Conservation (phyloP, 2,113 vertebrate genomes). For the Corythaixoides concolor region DNA sequence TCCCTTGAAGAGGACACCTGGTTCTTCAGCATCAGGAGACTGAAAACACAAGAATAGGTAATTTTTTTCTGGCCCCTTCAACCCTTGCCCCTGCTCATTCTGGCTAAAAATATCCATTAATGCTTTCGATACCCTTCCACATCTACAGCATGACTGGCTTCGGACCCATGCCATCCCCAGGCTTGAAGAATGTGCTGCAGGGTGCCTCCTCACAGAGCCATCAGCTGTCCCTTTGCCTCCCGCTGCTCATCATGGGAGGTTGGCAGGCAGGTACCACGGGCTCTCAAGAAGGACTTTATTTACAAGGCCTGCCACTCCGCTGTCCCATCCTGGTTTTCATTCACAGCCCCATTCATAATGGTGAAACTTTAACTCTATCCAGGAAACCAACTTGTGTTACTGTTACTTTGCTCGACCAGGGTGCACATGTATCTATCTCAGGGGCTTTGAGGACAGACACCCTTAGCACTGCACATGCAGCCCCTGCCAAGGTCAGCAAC, state of each 20-base stretch:
- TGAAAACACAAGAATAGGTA: not conserved
- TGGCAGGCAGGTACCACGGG: not conserved
- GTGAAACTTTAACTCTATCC: constrained; percentile 14
- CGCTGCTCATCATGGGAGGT: not conserved
- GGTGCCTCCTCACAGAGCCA: not conserved
- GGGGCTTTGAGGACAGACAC: not conserved
- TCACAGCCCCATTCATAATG: not conserved
- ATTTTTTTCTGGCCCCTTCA: not conserved
- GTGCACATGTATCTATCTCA: not conserved
- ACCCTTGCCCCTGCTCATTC: not conserved
- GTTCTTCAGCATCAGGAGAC: not conserved
- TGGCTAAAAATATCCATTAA: not conserved
- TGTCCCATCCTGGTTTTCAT: not conserved
- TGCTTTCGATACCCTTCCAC: not conserved
- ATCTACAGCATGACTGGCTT: not conserved
- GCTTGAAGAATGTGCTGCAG: not conserved
- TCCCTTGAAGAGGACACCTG: not conserved
- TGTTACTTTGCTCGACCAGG: not conserved
- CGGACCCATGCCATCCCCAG: not conserved
- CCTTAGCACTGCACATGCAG: fast-evolving
- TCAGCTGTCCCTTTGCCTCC: constrained; percentile 23
- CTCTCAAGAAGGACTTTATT: not conserved
- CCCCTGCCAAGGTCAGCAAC: not conserved
- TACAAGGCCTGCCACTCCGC: not conserved
- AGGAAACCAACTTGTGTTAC: not conserved